These are phyloP conservation scores for Alosa alosa DNA, from an alignment of 2,113 vertebrate species.

Conservation along the genomic window DNA sequence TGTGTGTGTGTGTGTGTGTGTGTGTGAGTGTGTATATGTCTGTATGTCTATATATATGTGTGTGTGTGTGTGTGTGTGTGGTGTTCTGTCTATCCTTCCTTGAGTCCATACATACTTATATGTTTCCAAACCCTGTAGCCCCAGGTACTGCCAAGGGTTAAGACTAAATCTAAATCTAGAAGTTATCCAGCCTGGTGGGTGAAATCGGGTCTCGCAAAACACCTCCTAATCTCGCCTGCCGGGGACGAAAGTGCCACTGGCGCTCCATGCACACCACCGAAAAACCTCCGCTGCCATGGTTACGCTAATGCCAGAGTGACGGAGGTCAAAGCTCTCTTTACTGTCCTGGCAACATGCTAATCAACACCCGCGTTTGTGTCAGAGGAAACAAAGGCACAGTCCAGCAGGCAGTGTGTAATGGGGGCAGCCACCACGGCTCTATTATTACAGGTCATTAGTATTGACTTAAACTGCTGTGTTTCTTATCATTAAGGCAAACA, in stretches of 20 bases:
- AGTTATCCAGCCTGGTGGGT: slow-evolving; percentile 41
- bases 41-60: not conserved
- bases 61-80: not conserved
- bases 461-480: slow-evolving; percentile 41
- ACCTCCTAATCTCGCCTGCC: slow-evolving; percentile 53
- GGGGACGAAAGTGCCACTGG: slow-evolving; percentile 14
- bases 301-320: slow-evolving; percentile 47
- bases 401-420: slow-evolving; percentile 19
- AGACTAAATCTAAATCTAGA: slow-evolving; percentile 38
- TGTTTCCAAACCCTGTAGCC: slow-evolving; percentile 34
- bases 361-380: slow-evolving; percentile 33
- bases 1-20: not conserved
- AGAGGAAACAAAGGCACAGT: slow-evolving; percentile 34
- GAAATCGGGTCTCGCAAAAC: slow-evolving; percentile 55
- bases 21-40: not conserved
- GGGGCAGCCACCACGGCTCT: slow-evolving; percentile 30
- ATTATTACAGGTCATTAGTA: slow-evolving; percentile 57
- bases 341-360: slow-evolving; percentile 38
- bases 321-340: slow-evolving; percentile 46
- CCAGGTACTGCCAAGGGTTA: slow-evolving; percentile 52
- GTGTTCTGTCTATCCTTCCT: not conserved
- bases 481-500: slow-evolving; percentile 49
- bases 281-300: slow-evolving; percentile 40
- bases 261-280: not conserved
- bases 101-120: not conserved